A percentile compares a stretch with the other conserved stretches of the same genome.
Conservation (phyloP, 2,888 invertebrate species). For the Lochmaea capreae region DNA sequence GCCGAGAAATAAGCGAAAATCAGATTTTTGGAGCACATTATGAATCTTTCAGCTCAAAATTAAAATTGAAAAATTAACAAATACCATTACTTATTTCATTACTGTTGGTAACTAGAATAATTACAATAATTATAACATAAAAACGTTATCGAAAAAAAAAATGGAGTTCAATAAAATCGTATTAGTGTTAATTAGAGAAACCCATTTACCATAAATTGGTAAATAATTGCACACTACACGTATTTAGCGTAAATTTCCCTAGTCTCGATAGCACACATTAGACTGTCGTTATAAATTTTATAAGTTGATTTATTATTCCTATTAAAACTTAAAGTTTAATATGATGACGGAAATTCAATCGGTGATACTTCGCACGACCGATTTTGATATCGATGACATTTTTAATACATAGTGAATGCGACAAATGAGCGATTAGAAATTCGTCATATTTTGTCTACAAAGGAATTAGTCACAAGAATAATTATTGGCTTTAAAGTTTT, state of each 20-base stretch:
- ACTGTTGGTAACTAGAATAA: neutral
- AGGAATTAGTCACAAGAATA: too few relatives aligned
- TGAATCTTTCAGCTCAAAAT: too few relatives aligned
- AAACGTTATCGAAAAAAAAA: neutral
- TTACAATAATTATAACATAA: slow-evolving; percentile 7
- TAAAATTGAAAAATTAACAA: too few relatives aligned
- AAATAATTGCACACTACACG: neutral
- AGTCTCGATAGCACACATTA: neutral
- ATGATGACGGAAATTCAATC: neutral
- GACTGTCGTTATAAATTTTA: neutral
- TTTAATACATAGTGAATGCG: neutral
- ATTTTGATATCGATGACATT: neutral
- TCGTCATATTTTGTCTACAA: too few relatives aligned
- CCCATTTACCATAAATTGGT: slow-evolving; percentile 7
- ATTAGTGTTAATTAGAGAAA: slow-evolving; percentile 30
- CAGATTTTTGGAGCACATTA: too few relatives aligned
- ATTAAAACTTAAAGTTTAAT: neutral
- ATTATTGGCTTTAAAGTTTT: too few relatives aligned
- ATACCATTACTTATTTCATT: neutral
- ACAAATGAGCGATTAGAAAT: too few relatives aligned
- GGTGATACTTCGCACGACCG: neutral
- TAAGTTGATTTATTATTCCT: neutral
- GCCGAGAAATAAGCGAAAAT: too few relatives aligned
- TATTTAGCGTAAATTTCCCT: neutral
- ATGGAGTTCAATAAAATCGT: slow-evolving; percentile 19